Conservation (phyloP, 2,113 vertebrate genomes). For the Lamprotornis superbus region DNA sequence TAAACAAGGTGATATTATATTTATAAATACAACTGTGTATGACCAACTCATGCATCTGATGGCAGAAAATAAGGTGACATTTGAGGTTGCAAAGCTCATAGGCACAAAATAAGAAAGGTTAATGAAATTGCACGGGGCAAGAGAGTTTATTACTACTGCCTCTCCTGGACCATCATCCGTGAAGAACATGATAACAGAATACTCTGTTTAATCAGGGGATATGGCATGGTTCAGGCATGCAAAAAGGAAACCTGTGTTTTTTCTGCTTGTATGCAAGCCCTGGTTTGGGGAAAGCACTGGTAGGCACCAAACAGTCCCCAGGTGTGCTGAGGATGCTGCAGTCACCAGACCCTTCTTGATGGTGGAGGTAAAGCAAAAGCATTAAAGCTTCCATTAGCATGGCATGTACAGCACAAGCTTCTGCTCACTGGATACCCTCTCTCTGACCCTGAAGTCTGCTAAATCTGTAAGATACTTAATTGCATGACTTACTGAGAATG, state of each 20-base stretch:
- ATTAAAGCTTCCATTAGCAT: not conserved
- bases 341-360: not conserved
- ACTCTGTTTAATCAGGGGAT: not conserved
- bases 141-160: not conserved
- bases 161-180: not conserved
- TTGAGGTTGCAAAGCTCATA: not conserved
- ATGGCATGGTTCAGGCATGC: not conserved
- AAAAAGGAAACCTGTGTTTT: not conserved
- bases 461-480: not conserved
- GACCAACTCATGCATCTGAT: not conserved
- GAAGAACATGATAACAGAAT: not conserved
- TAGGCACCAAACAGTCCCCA: not conserved
- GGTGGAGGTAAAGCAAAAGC: not conserved
- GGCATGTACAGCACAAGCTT: rapidly evolving
- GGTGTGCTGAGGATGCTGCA: not conserved
- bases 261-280: not conserved
- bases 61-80: not conserved
- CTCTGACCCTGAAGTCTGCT: not conserved
- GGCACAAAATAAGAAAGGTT: not conserved
- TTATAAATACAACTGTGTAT: not conserved
- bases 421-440: not conserved
- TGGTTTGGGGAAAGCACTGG: not conserved
- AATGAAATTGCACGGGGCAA: not conserved
- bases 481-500: not conserved
- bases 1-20: not conserved